Evolutionary conservation across 2,797 vertebrate genomes (phyloP).

Genomic region (Pterois miles): DNA sequence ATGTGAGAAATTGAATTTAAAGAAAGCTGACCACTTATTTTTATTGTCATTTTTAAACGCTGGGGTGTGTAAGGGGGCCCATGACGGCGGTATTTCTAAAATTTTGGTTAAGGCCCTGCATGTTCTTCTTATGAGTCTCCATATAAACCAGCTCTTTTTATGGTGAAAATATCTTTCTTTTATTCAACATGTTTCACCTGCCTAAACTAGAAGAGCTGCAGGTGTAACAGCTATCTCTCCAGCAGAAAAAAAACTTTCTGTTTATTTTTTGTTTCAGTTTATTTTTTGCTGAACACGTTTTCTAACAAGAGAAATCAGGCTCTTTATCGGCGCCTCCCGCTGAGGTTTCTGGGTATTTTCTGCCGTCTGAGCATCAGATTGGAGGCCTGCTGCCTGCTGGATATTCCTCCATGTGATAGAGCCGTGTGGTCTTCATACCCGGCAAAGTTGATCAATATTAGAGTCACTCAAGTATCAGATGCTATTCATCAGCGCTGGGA

Average conservation of each 20-base stretch:
- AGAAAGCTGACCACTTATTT: neutral
- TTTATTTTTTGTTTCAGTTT: neutral
- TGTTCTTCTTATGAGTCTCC: neutral
- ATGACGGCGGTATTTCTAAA: neutral
- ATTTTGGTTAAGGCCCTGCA: neutral
- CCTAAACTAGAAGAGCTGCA: neutral
- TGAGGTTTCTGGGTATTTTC: neutral
- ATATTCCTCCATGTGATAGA: conserved; percentile 21
- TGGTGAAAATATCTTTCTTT: neutral
- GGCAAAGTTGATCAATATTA: conserved; percentile 61
- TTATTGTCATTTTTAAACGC: too few species aligned
- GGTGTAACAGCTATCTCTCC: too few species aligned
- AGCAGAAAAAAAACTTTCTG: neutral
- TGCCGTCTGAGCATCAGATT: neutral
- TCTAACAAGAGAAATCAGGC: neutral
- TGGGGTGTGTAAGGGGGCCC: neutral
- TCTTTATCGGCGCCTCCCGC: neutral
- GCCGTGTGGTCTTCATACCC: conserved; percentile 36
- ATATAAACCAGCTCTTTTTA: too few species aligned
- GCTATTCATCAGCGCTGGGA: conserved; percentile 68
- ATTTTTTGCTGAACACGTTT: neutral
- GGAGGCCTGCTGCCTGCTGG: neutral
- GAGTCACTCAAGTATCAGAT: conserved; percentile 72
- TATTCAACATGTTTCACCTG: neutral
- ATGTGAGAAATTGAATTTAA: neutral